A percentile compares a stretch with the other conserved stretches of the same genome.
These are phyloP conservation scores for Platygyra sinensis DNA, from an alignment of 64 coral and sea anemone genomes.

Conservation along the genomic window DNA sequence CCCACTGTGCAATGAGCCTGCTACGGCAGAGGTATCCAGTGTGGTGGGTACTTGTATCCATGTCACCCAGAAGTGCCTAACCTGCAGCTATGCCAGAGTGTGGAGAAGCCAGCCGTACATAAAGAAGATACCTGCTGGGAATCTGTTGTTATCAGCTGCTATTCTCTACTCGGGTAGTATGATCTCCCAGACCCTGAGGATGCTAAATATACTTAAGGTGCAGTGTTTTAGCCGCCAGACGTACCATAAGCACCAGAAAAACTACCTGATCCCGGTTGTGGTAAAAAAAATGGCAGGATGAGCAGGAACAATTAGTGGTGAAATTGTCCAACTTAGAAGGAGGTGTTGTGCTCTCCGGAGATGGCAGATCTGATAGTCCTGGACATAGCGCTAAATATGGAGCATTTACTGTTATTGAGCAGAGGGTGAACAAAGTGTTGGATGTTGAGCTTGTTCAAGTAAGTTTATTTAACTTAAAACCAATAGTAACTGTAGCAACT, in stretches of 20 bases:
- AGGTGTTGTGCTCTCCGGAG: conserved; percentile 25
- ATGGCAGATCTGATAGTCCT: conserved; percentile 18
- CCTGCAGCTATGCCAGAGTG: background rate
- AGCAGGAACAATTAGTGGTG: background rate
- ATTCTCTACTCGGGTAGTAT: conserved; percentile 16
- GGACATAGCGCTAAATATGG: conserved; percentile 26
- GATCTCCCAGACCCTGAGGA: conserved; percentile 23
- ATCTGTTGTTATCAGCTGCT: background rate
- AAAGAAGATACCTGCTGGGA: background rate
- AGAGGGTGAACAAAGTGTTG: conserved; percentile 10
- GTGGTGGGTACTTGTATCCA: conserved; percentile 12
- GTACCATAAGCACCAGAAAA: conserved; percentile 11
- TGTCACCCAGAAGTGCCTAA: conserved; percentile 8
- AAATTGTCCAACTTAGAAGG: background rate
- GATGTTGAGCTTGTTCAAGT: conserved; percentile 25
- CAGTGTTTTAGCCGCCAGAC: conserved; percentile 22
- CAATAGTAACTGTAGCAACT: too few species aligned
- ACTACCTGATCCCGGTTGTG: background rate
- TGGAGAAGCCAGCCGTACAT: conserved; percentile 30
- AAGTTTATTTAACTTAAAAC: too few species aligned
- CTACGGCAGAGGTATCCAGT: background rate
- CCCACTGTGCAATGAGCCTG: conserved; percentile 4
- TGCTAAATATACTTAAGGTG: conserved; percentile 10
- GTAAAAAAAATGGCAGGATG: conserved; percentile 9
- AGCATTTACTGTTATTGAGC: conserved; percentile 13